Conservation (phyloP, 2,113 vertebrate genomes). For the Clarias magur region DNA sequence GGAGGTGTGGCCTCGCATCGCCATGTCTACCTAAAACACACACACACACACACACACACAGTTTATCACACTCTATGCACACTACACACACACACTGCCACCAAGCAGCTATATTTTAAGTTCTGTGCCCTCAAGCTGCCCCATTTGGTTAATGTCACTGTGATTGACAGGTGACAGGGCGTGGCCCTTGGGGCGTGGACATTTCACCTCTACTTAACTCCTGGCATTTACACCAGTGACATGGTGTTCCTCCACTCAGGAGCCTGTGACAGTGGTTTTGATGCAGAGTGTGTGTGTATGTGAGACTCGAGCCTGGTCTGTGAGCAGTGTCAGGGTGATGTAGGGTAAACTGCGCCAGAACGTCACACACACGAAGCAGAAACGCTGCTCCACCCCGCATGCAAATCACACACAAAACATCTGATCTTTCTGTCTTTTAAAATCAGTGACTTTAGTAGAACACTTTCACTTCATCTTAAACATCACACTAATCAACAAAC, state of each 20-base stretch:
- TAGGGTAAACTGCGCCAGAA: not conserved
- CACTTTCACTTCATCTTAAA: not conserved
- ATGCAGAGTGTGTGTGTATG: not conserved
- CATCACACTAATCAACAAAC: not conserved
- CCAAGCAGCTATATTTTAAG: not conserved
- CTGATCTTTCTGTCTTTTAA: not conserved
- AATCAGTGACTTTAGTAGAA: not conserved
- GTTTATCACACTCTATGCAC: not conserved
- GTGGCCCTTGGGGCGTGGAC: too few species aligned
- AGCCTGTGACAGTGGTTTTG: not conserved
- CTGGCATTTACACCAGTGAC: not conserved
- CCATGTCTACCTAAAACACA: constrained; percentile 73
- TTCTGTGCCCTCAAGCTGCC: not conserved
- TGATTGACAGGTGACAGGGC: not conserved
- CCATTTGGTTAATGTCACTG: not conserved
- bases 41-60: constrained; percentile 3
- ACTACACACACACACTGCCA: not conserved
- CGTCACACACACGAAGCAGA: not conserved
- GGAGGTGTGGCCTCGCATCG: constrained; percentile 83
- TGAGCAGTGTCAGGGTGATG: not conserved
- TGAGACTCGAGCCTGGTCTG: not conserved
- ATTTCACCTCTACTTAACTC: not conserved
- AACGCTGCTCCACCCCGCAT: not conserved
- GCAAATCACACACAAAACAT: constrained; percentile 17
- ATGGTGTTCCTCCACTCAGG: not conserved